Conservation (phyloP, 2,888 invertebrate species). For the Melanchra persicariae region DNA sequence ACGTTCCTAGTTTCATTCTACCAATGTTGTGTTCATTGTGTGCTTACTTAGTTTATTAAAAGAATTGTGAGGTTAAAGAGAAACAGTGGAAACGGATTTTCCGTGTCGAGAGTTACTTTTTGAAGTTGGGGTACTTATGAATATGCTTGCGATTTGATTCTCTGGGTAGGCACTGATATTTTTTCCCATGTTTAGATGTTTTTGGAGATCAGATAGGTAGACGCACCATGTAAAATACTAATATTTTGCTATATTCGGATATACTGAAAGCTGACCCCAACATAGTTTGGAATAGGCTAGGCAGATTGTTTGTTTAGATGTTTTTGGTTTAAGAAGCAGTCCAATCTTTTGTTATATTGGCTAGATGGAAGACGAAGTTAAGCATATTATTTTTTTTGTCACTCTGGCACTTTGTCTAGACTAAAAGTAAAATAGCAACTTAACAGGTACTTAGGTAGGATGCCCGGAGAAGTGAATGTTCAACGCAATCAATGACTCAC, state of each 20-base stretch:
- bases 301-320: too few relatives aligned
- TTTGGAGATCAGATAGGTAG: too few relatives aligned
- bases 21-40: slow-evolving; percentile 37
- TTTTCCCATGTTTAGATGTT: not conserved
- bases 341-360: too few relatives aligned
- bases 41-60: slow-evolving; percentile 51
- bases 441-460: slow-evolving; percentile 51
- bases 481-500: slow-evolving; percentile 54
- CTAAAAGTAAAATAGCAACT: slow-evolving; percentile 49
- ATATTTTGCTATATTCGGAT: too few relatives aligned
- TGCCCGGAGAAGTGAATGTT: slow-evolving; percentile 40
- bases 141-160: not conserved
- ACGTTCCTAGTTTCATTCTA: slow-evolving; percentile 47
- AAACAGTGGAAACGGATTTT: slow-evolving; percentile 5
- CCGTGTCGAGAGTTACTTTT: not conserved
- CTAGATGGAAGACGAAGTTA: too few relatives aligned
- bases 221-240: too few relatives aligned
- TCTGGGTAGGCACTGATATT: not conserved
- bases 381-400: not conserved
- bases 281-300: too few relatives aligned
- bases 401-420: not conserved
- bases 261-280: too few relatives aligned
- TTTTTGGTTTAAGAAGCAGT: too few relatives aligned
- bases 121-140: not conserved
- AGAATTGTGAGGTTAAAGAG: slow-evolving; percentile 4